Conservation (phyloP, 2,888 invertebrate species). For the Hemaris fuciformis region DNA sequence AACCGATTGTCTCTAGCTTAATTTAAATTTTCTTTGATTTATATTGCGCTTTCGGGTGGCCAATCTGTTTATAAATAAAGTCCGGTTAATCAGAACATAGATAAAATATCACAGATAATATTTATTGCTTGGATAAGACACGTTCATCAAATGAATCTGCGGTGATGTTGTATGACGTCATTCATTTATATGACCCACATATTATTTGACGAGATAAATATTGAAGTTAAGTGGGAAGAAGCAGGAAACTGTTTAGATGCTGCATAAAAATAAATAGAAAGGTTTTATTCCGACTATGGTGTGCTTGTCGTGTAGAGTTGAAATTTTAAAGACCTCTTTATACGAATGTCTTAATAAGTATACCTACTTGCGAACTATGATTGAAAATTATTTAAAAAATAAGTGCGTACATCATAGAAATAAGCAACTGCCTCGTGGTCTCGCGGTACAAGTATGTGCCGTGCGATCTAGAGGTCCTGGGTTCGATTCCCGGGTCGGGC, state of each 20-base stretch:
- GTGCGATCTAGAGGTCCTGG: no score
- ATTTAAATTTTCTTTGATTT: slow-evolving; percentile 8
- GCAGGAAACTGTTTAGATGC: no score
- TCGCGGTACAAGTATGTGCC: no score
- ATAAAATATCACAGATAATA: neutral
- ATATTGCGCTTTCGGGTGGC: neutral
- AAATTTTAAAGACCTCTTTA: no score
- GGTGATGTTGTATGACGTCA: neutral
- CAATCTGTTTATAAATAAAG: neutral
- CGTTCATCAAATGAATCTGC: slow-evolving; percentile 4
- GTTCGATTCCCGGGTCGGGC: no score
- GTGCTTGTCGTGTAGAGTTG: no score
- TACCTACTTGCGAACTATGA: neutral
- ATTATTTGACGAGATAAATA: neutral
- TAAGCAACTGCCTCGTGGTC: no score
- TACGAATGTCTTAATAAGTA: neutral
- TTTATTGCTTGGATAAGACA: slow-evolving; percentile 3
- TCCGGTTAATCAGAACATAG: neutral
- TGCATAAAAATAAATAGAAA: no score
- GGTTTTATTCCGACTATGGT: no score
- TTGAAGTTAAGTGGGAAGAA: neutral
- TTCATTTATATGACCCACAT: neutral
- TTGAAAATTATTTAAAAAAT: neutral
- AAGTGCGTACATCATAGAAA: neutral
- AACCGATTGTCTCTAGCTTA: slow-evolving; percentile 12